Conservation (phyloP, 2,113 vertebrate genomes). For the Oncorhynchus clarkii region DNA sequence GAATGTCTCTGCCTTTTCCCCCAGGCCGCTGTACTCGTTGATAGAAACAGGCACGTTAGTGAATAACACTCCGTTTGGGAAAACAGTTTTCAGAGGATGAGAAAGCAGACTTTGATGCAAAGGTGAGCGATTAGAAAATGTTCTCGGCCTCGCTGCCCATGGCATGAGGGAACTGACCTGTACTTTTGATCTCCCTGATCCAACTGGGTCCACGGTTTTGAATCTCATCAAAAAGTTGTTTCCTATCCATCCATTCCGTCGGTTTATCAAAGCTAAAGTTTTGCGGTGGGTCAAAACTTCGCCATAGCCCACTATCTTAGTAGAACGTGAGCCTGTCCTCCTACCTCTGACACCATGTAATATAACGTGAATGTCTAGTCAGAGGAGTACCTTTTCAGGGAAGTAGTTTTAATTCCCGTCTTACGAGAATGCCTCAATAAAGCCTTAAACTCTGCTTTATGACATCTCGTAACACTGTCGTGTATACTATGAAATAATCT, state of each 20-base stretch:
- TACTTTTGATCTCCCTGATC: constrained; percentile 14
- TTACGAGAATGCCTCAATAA: too few relatives aligned
- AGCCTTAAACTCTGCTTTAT: too few relatives aligned
- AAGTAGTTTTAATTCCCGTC: too few relatives aligned
- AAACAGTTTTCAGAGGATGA: neutral
- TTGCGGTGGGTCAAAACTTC: neutral
- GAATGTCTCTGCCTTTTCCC: neutral
- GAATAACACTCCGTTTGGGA: constrained; percentile 12
- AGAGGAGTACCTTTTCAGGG: too few relatives aligned
- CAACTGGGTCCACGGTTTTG: constrained; percentile 3
- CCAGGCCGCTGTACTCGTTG: neutral
- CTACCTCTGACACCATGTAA: neutral
- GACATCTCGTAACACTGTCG: too few relatives aligned
- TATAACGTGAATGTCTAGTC: neutral
- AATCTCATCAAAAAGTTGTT: neutral
- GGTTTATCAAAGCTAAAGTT: neutral
- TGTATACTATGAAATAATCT: too few relatives aligned
- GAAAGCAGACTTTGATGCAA: neutral
- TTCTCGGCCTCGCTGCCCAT: constrained; percentile 25
- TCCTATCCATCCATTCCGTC: neutral
- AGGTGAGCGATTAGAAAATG: constrained; percentile 22
- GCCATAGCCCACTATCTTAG: neutral
- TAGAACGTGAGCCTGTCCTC: neutral
- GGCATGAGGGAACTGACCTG: constrained; percentile 30
- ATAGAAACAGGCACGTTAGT: neutral